Percentiles rank a stretch among this genome's conserved stretches.
Conservation (phyloP, 2,113 vertebrate genomes). For the Vireo altiloquus region DNA sequence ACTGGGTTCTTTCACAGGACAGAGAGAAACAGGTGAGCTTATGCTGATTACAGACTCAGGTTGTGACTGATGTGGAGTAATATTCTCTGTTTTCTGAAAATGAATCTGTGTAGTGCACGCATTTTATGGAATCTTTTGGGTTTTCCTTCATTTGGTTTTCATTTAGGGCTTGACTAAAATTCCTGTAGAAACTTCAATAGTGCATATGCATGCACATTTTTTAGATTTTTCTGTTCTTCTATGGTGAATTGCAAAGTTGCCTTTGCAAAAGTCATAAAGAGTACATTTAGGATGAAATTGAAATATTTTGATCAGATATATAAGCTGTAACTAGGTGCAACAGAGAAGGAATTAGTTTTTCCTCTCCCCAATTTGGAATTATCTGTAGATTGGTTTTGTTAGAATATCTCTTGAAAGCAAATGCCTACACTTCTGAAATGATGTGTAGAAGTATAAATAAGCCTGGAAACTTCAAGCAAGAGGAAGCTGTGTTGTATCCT, state of each 20-base stretch:
- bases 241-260: background rate
- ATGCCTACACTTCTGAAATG: background rate
- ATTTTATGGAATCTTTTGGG: background rate
- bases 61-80: background rate
- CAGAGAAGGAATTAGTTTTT: background rate
- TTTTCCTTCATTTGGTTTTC: constrained; percentile 57
- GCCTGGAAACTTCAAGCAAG: background rate
- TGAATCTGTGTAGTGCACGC: background rate
- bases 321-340: background rate
- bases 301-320: constrained; percentile 8
- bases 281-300: background rate
- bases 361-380: background rate
- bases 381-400: constrained; percentile 8
- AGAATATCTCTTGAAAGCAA: background rate
- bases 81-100: background rate
- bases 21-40: background rate
- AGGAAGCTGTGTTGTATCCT: background rate
- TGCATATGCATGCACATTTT: background rate
- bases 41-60: fast-evolving
- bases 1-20: fast-evolving
- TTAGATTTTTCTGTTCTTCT: background rate
- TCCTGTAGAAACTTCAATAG: background rate
- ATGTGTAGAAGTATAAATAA: background rate
- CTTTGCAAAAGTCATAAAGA: background rate
- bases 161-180: constrained; percentile 33